Conservation (phyloP, 1,140 invertebrate genomes). For the Drosophila dunni region DNA sequence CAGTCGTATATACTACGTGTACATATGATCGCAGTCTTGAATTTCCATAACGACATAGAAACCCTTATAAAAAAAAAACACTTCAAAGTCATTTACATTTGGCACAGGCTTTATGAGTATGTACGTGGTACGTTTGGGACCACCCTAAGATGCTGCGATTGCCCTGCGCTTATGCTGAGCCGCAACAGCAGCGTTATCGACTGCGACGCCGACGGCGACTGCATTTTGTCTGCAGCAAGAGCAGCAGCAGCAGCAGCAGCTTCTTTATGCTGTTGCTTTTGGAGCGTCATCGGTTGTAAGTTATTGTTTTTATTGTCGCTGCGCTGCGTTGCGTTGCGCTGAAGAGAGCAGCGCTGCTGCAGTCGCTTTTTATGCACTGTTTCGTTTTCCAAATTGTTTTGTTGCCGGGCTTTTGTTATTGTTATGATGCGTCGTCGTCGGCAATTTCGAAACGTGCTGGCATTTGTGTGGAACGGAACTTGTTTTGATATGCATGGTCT, state of each 20-base stretch:
- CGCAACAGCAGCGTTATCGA: constrained; percentile 3
- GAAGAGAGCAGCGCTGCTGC: constrained; percentile 13
- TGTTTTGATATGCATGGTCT: constrained; percentile 77
- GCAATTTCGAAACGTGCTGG: constrained; percentile 79
- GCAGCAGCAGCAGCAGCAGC: constrained; percentile 1
- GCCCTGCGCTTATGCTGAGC: constrained; percentile 16
- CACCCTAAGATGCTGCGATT: constrained; percentile 56
- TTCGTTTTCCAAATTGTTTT: constrained; percentile 70
- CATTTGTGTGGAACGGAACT: constrained; percentile 81
- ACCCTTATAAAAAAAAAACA: neutral
- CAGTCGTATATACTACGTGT: neutral
- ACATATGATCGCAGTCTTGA: neutral
- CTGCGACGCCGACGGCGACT: constrained; percentile 9
- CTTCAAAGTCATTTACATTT: neutral
- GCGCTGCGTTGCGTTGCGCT: neutral
- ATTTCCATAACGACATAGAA: neutral
- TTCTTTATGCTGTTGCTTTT: constrained; percentile 25
- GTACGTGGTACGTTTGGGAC: neutral
- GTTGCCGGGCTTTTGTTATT: constrained; percentile 70
- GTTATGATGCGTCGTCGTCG: constrained; percentile 66
- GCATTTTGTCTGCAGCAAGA: constrained; percentile 37
- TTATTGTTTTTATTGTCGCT: constrained; percentile 31
- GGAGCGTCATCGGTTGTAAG: constrained; percentile 30
- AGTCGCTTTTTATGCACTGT: constrained; percentile 68
- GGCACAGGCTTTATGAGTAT: neutral